phyloP scores from a whole-genome alignment of 2,888 invertebrate genomes.

The Conchocele bisecta region DNA sequence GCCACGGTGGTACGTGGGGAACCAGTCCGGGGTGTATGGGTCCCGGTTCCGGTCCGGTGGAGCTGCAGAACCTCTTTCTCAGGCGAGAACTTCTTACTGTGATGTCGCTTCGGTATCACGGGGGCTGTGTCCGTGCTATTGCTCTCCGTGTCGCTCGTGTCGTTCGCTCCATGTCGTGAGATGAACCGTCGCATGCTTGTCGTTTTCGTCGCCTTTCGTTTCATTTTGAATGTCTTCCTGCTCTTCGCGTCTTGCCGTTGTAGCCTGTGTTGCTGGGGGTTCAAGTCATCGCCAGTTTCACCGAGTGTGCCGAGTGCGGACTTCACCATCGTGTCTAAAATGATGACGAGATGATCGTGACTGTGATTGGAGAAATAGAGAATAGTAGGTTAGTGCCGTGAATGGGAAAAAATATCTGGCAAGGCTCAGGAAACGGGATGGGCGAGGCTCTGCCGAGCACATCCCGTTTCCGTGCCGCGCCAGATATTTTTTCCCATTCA shows the following conservation, averaged over 20 bases:
- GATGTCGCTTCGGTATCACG: slow-evolving; percentile 24
- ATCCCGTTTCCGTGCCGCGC: no score
- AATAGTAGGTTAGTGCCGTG: no score
- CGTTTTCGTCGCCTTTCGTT: slow-evolving; percentile 75
- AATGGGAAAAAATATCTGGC: no score
- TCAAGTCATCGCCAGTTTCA: slow-evolving; percentile 51
- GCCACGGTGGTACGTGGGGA: slow-evolving; percentile 51
- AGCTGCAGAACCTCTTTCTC: slow-evolving; percentile 43
- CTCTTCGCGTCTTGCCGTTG: slow-evolving; percentile 97
- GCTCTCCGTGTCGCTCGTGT: slow-evolving; percentile 64
- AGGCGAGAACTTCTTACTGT: slow-evolving; percentile 16
- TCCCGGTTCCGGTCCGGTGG: slow-evolving; percentile 50
- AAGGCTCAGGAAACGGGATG: no score
- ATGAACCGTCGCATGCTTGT: slow-evolving; percentile 66
- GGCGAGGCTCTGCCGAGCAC: no score
- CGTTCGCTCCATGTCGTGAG: slow-evolving; percentile 59
- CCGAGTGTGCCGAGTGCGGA: no score
- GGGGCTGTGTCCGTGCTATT: slow-evolving; percentile 67
- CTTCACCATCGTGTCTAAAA: no score
- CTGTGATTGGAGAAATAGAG: no score
- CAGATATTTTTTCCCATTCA: no score
- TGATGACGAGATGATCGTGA: no score
- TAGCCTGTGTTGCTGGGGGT: slow-evolving; percentile 85
- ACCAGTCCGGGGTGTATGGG: slow-evolving; percentile 32
- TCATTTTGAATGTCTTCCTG: slow-evolving; percentile 92